Conservation (phyloP, 2,113 vertebrate species). For the Pollachius pollachius region DNA sequence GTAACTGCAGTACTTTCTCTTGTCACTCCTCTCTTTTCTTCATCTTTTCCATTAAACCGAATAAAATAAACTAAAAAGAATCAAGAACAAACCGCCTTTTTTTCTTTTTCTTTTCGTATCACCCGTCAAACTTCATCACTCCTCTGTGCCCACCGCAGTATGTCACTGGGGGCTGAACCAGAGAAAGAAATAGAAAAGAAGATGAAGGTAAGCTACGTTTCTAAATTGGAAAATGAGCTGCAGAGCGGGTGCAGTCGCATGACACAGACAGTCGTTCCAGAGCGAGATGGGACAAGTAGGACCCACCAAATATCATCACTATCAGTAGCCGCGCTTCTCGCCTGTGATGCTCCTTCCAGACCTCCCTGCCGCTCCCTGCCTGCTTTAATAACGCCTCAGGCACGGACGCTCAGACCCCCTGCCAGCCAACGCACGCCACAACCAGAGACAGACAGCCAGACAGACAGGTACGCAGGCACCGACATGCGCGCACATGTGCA, state of each 20-base stretch:
- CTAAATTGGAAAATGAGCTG: slow-evolving; percentile 40
- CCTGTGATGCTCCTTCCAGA: slow-evolving; percentile 49
- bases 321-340: slow-evolving; percentile 14
- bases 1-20: no score
- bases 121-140: no score
- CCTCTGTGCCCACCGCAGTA: no score
- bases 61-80: not conserved
- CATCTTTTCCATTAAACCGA: not conserved
- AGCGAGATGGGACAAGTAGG: slow-evolving; percentile 34
- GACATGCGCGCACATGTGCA: not conserved
- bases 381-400: slow-evolving; percentile 60
- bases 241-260: slow-evolving; percentile 35
- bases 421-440: slow-evolving; percentile 46
- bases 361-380: slow-evolving; percentile 35
- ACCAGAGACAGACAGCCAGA: not conserved
- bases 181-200: slow-evolving; percentile 12
- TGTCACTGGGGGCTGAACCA: slow-evolving; percentile 13
- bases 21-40: not conserved
- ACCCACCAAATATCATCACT: slow-evolving; percentile 45
- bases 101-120: not conserved
- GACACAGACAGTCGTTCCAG: slow-evolving; percentile 7
- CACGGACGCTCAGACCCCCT: slow-evolving; percentile 33
- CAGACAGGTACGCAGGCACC: not conserved
- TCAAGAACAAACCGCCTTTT: not conserved
- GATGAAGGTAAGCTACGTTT: slow-evolving; percentile 51